These are phyloP conservation scores for Thermophis baileyi DNA, from an alignment of 2,113 vertebrate species.

Conservation along the genomic window DNA sequence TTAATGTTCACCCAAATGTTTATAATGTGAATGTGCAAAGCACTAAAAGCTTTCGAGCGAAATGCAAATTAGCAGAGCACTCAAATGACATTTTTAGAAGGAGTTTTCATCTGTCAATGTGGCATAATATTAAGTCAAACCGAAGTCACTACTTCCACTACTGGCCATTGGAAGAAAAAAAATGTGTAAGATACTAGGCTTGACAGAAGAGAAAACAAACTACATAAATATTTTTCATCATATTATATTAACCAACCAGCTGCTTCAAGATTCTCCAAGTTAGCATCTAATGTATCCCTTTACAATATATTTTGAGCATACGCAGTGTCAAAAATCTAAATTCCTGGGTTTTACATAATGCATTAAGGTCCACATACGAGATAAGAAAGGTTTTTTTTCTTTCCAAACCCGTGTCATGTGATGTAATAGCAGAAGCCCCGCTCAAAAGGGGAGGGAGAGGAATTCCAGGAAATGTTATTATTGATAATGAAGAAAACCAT, in stretches of 20 bases:
- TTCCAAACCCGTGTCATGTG: constrained; percentile 79
- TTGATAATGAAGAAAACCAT: constrained; percentile 43
- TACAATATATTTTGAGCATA: constrained; percentile 79
- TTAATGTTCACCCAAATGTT: constrained; percentile 99
- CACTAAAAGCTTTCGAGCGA: constrained; percentile 84
- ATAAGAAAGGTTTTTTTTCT: constrained; percentile 79
- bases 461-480: constrained; percentile 61
- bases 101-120: constrained; percentile 83
- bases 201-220: constrained; percentile 86
- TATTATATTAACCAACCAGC: constrained; percentile 86
- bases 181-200: constrained; percentile 75
- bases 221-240: constrained; percentile 86
- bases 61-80: constrained; percentile 82
- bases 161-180: constrained; percentile 83
- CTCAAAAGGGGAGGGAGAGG: constrained; percentile 48
- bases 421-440: constrained; percentile 70
- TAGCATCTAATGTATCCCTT: constrained; percentile 83
- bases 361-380: constrained; percentile 80
- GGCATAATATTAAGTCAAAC: constrained; percentile 84
- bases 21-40: constrained; percentile 96
- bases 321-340: constrained; percentile 81
- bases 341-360: constrained; percentile 83
- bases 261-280: constrained; percentile 79
- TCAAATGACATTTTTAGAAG: constrained; percentile 84
- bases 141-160: constrained; percentile 83